Evolutionary conservation across 2,888 invertebrate species (phyloP), one percentile per base, ranked within the genome.

Genomic region (Xestia c-nigrum): DNA sequence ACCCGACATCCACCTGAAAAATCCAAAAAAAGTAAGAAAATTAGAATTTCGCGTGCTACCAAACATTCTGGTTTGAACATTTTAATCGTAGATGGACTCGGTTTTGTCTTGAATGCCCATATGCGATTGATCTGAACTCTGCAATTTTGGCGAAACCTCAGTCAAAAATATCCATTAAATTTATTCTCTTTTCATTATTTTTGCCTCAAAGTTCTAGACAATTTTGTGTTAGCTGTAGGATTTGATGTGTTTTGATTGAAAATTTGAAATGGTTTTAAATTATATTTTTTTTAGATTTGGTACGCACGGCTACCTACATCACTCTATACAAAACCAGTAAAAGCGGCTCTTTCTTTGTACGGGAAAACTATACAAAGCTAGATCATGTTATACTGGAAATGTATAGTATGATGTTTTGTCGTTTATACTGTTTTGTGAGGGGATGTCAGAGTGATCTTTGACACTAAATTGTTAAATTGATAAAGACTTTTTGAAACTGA

Each of bases 401-500:
- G 12, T 55, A 55, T 55, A n/a, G 55, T 1, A n/a, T 55, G n/a
- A n/a, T 55, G 12, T 55, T 12, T 55, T 55, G 24, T n/a, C n/a
- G 24, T 55, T 5, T 38, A 4, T 19, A 40, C 1, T n/a, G 24
- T 52, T 3, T 61, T 74, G 2, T 10, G n/a, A 14, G 14, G 43
- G 50, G 31, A 55, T 75, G 55, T 43, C 24, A 21, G 59, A 61
- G 14, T 55, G 52, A 67, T 38, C 5, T 68, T 40, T n/a, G 47
- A 21, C 47, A n/a, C n/a, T n/a, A n/a, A n/a, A n/a, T n/a, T n/a
- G n/a, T n/a, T n/a, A n/a, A n/a, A n/a, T n/a, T n/a, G n/a, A n/a
- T n/a, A n/a, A n/a, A 21, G 38, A 38, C 24, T 50, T 82, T 72
- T 77, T 83, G 1, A 12, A 77, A 68, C 47, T 24, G 57, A 83